Conservation (phyloP, 2,797 vertebrate genomes). For the Eulemur albifrons region DNA sequence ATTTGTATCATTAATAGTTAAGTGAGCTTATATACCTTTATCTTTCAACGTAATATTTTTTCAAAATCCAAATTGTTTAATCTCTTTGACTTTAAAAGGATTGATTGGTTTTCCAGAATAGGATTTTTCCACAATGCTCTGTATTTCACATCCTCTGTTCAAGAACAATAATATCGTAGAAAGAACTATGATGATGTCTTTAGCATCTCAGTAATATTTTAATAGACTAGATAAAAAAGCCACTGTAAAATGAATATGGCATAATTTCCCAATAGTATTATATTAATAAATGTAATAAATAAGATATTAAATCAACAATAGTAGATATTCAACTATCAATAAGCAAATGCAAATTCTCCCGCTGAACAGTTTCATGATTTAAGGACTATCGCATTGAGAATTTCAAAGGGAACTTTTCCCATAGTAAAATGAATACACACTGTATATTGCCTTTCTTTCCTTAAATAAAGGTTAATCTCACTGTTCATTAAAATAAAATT, state of each 20-base stretch:
- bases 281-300: conserved; percentile 6
- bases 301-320: conserved; percentile 23
- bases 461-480: conserved; percentile 34
- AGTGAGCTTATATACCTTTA: conserved; percentile 60
- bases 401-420: not conserved
- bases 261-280: not conserved
- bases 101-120: conserved; percentile 23
- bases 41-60: conserved; percentile 55
- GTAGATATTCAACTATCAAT: not conserved
- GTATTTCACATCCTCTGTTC: not conserved
- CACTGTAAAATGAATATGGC: not conserved
- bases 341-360: conserved; percentile 30
- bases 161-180: not conserved
- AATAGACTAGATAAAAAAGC: conserved; percentile 3
- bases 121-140: not conserved
- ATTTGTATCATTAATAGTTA: conserved; percentile 64
- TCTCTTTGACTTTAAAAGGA: conserved; percentile 63
- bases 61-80: conserved; percentile 58
- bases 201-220: not conserved
- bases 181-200: conserved; percentile 7
- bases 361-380: not conserved
- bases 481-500: conserved; percentile 59
- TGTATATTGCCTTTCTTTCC: not conserved
- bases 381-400: not conserved
- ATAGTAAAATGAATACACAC: not conserved